Percentiles rank a stretch among this genome's conserved stretches.
These are phyloP conservation scores for Drosophila tristis DNA, from an alignment of 1,140 invertebrate genomes.

Conservation along the genomic window DNA sequence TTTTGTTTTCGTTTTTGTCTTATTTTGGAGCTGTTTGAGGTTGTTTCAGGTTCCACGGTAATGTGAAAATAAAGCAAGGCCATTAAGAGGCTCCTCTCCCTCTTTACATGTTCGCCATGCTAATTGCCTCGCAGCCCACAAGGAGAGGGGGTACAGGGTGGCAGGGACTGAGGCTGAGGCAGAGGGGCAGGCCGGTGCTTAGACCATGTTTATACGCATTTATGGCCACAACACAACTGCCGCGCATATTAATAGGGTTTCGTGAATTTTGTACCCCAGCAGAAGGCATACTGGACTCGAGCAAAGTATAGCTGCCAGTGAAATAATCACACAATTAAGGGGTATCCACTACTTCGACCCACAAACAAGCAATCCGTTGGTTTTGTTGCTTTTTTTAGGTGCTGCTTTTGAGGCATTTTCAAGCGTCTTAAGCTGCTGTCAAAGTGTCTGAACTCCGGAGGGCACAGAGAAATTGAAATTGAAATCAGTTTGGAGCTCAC, in stretches of 20 bases:
- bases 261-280: background rate
- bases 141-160: background rate
- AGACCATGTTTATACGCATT: constrained; percentile 39
- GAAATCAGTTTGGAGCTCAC: constrained; percentile 35
- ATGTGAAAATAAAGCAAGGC: constrained; percentile 53
- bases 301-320: background rate
- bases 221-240: constrained; percentile 57
- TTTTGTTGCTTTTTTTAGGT: background rate
- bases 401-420: constrained; percentile 4
- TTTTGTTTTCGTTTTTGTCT: constrained; percentile 62
- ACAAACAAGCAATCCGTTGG: background rate
- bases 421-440: constrained; percentile 68
- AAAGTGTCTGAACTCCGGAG: constrained; percentile 45
- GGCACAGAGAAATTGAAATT: constrained; percentile 11
- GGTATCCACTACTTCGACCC: no score
- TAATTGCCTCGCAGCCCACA: constrained; percentile 56
- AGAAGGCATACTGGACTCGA: background rate
- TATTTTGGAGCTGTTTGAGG: constrained; percentile 20
- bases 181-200: constrained; percentile 6
- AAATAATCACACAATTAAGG: background rate
- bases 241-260: constrained; percentile 72
- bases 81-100: constrained; percentile 39
- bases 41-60: constrained; percentile 7
- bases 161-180: background rate
- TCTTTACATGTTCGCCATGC: constrained; percentile 58